Conservation (phyloP, 2,797 vertebrate genomes). For the Ptychobarbus kaznakovi region DNA sequence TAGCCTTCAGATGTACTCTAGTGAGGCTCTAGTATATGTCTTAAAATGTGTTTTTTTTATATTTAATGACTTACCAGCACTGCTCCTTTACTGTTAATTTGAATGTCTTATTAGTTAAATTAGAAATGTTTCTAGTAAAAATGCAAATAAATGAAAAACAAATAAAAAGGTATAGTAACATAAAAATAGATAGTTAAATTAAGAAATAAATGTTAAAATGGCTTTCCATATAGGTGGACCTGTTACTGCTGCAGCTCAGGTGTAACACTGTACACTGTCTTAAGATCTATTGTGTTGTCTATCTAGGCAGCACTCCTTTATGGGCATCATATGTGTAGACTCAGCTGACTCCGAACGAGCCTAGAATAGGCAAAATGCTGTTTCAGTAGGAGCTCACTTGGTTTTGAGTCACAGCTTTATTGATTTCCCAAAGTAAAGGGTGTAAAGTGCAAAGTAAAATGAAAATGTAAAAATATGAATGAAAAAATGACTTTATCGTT, state of each 20-base stretch:
- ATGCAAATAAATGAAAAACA: neutral
- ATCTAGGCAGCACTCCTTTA: neutral
- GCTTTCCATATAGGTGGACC: slow-evolving; percentile 22
- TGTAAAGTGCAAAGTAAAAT: neutral
- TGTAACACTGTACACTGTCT: neutral
- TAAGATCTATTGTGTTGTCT: neutral
- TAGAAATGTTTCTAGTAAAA: neutral
- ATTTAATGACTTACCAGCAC: neutral
- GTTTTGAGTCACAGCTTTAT: neutral
- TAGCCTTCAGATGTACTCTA: neutral
- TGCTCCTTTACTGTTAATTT: neutral
- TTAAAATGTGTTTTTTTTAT: neutral
- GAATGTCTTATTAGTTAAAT: neutral
- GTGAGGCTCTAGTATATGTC: neutral
- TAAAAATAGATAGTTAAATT: neutral
- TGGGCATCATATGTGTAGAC: neutral
- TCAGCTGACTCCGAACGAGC: neutral
- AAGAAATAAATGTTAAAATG: neutral
- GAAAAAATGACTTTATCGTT: neutral
- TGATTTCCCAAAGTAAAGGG: neutral
- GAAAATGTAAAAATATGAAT: neutral
- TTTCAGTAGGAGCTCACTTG: neutral
- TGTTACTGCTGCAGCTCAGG: slow-evolving; percentile 34
- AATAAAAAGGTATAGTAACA: neutral
- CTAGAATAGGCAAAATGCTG: neutral